A percentile compares a stretch with the other conserved stretches of the same genome.
Conservation (phyloP, 2,797 vertebrate genomes). For the Poeciliopsis presidionis region DNA sequence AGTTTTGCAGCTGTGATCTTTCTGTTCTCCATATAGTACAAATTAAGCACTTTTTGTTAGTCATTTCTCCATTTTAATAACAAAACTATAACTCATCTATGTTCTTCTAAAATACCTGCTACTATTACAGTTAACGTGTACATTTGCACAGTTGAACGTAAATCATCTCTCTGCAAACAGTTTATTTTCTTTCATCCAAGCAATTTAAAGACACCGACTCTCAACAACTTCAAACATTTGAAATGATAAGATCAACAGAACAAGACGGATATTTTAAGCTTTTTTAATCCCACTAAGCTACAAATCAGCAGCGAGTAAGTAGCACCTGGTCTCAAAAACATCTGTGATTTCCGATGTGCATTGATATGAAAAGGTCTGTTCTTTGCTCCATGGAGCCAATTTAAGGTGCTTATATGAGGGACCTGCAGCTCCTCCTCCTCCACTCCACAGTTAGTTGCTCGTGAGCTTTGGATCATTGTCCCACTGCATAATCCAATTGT, state of each 20-base stretch:
- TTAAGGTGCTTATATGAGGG: not conserved
- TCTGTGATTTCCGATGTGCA: not conserved
- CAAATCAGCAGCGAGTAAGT: slow-evolving; percentile 1
- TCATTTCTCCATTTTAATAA: not conserved
- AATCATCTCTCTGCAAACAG: not conserved
- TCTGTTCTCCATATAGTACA: not conserved
- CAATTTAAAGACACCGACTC: not conserved
- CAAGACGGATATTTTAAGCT: not conserved
- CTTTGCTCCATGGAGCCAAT: not conserved
- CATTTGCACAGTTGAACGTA: not conserved
- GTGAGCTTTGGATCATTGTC: not conserved
- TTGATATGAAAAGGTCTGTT: not conserved
- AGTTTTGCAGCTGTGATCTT: not conserved
- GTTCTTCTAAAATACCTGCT: not conserved
- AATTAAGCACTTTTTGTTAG: not conserved
- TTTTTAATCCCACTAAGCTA: slow-evolving; percentile 3
- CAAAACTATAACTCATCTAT: not conserved
- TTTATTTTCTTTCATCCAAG: not conserved
- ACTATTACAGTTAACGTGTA: not conserved
- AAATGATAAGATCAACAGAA: not conserved
- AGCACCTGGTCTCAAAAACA: not conserved
- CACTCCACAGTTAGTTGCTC: not conserved
- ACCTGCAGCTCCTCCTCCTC: not conserved
- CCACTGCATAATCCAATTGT: not conserved
- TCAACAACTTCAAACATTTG: not conserved